Evolutionary conservation across 2,888 invertebrate species (phyloP), one percentile per base, ranked within the genome.

Genomic region (Andrena trimmerana): DNA sequence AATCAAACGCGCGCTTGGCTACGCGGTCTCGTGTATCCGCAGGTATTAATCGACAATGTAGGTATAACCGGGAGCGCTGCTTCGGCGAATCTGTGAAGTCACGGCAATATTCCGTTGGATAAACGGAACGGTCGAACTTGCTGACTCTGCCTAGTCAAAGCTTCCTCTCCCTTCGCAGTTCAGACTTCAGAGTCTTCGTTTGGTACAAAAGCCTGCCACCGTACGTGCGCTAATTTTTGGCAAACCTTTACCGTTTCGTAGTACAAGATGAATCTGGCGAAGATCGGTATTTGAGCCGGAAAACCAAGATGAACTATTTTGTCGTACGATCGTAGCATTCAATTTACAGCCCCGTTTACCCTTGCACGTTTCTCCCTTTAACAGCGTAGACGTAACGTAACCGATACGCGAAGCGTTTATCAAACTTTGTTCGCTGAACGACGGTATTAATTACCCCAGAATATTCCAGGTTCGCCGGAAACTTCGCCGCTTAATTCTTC

Each of bases 1-100:
- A 93, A 94, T 94, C 93, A 93, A 92, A 92, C 88, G 88, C 91
- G 89, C 88, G 87, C 87, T 85, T 86, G 86, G 86, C 86, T 86
- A 87, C 86, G 87, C 86, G 88, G 87, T 81, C 27, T 57, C 85
- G 83, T 88, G 86, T 88, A 92, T 91, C 89, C 90, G 86, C 90
- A 89, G 88, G 90, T 92, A 92, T 91, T 91, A 92, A 91, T 91
- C 88, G 90, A 78, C 86, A 81, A 84, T 89, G 69, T 36, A 36
- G 36, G 36, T 76, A 83, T 76, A 76, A 76, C 20, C 76, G 75
- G 67, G 29, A 78, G 79, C 54, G 67, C n/a, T 74, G 16, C 59
- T 13, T 76, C 66, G 36, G 33, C 54, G 66, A 36, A 69, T 42
- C 68, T 59, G 62, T 71, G 54, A 68, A 68, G 59, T 72, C 63